phyloP scores from a whole-genome alignment of 2,797 vertebrate genomes.

The Scomberomorus guttatus region DNA sequence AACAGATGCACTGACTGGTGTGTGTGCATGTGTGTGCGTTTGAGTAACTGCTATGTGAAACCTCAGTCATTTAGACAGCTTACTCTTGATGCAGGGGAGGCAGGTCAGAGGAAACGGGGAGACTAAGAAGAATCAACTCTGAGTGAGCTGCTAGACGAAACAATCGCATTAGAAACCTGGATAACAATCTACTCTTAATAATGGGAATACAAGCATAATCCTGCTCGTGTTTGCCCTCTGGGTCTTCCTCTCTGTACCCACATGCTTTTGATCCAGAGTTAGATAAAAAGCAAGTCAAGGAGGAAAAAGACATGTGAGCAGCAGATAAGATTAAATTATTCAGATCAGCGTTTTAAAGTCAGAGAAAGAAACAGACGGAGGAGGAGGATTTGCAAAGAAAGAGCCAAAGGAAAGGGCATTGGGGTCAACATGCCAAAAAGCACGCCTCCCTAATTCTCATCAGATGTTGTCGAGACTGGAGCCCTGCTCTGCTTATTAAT shows the following conservation, averaged over 20 bases:
- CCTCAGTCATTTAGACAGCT: constrained; percentile 26
- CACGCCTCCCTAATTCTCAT: constrained; percentile 68
- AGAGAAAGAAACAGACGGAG: constrained; percentile 3
- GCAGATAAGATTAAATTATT: constrained; percentile 34
- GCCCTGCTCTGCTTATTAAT: constrained; percentile 73
- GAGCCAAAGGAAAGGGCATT: constrained; percentile 52
- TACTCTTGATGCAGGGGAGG: constrained; percentile 3
- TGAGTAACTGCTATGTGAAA: constrained; percentile 40
- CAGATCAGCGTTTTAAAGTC: constrained; percentile 31
- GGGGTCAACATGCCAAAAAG: constrained; percentile 60
- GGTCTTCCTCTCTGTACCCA: constrained; percentile 25
- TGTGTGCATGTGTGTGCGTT: constrained; percentile 36
- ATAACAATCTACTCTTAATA: constrained; percentile 39
- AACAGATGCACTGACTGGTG: constrained; percentile 44
- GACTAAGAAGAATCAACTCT: neutral
- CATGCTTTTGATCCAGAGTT: constrained; percentile 51
- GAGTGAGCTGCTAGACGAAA: constrained; percentile 10
- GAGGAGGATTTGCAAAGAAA: constrained; percentile 32
- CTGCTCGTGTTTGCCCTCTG: constrained; percentile 10
- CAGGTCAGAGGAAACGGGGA: constrained; percentile 12
- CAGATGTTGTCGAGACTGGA: constrained; percentile 77
- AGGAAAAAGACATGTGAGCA: constrained; percentile 1
- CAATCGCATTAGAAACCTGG: constrained; percentile 30
- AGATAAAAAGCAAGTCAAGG: constrained; percentile 12
- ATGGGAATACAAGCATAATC: constrained; percentile 41